These are phyloP conservation scores for Colletes collaris DNA, from an alignment of 2,888 invertebrate genomes.

Conservation along the genomic window DNA sequence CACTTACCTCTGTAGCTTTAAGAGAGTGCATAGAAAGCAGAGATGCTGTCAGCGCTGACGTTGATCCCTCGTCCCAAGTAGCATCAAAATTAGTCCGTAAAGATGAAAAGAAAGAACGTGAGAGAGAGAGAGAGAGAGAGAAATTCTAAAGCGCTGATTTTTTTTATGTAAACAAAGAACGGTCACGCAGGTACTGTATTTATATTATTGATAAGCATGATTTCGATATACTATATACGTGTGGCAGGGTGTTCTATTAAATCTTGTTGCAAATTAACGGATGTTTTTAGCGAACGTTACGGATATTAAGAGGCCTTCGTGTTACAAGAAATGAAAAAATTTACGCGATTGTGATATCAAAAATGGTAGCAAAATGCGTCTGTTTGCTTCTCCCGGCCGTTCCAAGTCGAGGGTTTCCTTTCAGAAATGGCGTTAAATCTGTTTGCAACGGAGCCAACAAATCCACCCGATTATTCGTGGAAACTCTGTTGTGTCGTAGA, in stretches of 20 bases:
- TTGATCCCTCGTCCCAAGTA: constrained; percentile 26
- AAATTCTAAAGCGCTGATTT: constrained; percentile 22
- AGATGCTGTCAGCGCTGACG: constrained; percentile 33
- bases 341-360: too few relatives aligned
- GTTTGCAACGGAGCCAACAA: neutral
- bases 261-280: neutral
- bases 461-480: neutral
- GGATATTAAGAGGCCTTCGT: too few relatives aligned
- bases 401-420: too few relatives aligned
- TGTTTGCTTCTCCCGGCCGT: too few relatives aligned
- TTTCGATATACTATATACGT: constrained; percentile 6
- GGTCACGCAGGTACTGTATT: constrained; percentile 9
- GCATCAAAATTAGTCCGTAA: constrained; percentile 32
- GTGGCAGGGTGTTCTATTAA: neutral
- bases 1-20: constrained; percentile 57
- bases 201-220: constrained; percentile 27
- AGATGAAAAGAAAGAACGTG: neutral
- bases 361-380: too few relatives aligned
- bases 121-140: neutral
- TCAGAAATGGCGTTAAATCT: too few relatives aligned
- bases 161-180: constrained; percentile 28
- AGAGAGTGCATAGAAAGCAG: constrained; percentile 28
- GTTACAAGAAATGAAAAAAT: too few relatives aligned
- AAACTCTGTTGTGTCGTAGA: constrained; percentile 24
- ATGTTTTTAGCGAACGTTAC: too few relatives aligned